Evolutionary conservation across 2,888 invertebrate species (phyloP).

Genomic region (Sesia apiformis): DNA sequence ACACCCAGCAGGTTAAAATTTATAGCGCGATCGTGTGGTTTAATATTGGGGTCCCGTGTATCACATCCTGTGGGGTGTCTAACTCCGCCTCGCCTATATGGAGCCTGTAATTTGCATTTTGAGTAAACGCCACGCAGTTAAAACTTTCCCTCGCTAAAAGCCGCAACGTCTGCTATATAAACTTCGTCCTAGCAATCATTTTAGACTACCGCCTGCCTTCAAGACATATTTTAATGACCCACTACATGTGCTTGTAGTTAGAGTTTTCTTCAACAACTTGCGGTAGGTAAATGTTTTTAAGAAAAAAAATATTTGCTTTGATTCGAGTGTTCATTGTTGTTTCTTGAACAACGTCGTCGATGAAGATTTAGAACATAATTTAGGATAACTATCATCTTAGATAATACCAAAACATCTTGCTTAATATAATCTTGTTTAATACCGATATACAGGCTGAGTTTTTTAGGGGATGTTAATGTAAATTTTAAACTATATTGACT

Average conservation of each 20-base stretch:
- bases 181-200: slow-evolving; percentile 36
- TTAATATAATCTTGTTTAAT: no score
- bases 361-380: no score
- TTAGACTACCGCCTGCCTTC: slow-evolving; percentile 12
- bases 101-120: slow-evolving; percentile 67
- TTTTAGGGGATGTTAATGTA: no score
- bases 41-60: slow-evolving; percentile 64
- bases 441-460: no score
- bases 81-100: slow-evolving; percentile 41
- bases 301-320: no score
- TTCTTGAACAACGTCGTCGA: no score
- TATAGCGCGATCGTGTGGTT: slow-evolving; percentile 61
- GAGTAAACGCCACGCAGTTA: slow-evolving; percentile 62
- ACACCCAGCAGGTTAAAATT: slow-evolving; percentile 48
- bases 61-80: slow-evolving; percentile 52
- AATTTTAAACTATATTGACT: no score
- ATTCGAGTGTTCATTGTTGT: no score
- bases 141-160: slow-evolving; percentile 56
- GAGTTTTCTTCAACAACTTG: no score
- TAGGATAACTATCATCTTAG: no score
- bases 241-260: not conserved
- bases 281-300: no score
- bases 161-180: slow-evolving; percentile 44
- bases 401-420: no score
- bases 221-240: not conserved